Evolutionary conservation across 2,797 vertebrate genomes (phyloP).

Genomic region (Syngnathus rostellatus): DNA sequence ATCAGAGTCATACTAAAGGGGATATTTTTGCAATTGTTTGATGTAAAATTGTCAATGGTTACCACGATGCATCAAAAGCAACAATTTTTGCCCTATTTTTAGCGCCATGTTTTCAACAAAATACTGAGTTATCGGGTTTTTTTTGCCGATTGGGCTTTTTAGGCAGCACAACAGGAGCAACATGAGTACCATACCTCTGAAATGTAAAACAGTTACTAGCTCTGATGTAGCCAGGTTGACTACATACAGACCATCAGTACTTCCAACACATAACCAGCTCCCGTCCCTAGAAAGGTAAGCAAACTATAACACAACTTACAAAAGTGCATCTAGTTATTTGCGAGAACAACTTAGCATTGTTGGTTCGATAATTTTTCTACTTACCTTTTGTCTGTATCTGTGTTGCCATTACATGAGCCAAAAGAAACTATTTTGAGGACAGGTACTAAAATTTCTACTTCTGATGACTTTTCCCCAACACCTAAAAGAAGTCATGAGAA

Average conservation of each 20-base stretch:
- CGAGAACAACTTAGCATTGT: not conserved
- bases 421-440: slow-evolving; percentile 56
- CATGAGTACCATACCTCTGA: slow-evolving; percentile 65
- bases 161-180: not conserved
- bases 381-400: slow-evolving; percentile 40
- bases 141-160: not conserved
- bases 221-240: slow-evolving; percentile 77
- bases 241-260: slow-evolving; percentile 73
- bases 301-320: not conserved
- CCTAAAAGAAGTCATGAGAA: slow-evolving; percentile 30
- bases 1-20: not conserved
- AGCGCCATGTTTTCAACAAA: not conserved
- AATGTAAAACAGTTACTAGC: slow-evolving; percentile 67
- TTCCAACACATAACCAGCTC: slow-evolving; percentile 77
- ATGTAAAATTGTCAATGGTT: no score
- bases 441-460: slow-evolving; percentile 57
- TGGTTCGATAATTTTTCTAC: slow-evolving; percentile 4
- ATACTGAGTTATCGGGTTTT: not conserved
- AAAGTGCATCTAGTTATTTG: no score
- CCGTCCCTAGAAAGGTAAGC: slow-evolving; percentile 34
- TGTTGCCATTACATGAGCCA: slow-evolving; percentile 12
- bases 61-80: no score
- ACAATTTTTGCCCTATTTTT: not conserved
- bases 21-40: no score
- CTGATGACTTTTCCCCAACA: slow-evolving; percentile 20